Percentiles rank a stretch among this genome's conserved stretches.
Conservation (phyloP, 2,888 invertebrate species). For the Pollenia amentaria region DNA sequence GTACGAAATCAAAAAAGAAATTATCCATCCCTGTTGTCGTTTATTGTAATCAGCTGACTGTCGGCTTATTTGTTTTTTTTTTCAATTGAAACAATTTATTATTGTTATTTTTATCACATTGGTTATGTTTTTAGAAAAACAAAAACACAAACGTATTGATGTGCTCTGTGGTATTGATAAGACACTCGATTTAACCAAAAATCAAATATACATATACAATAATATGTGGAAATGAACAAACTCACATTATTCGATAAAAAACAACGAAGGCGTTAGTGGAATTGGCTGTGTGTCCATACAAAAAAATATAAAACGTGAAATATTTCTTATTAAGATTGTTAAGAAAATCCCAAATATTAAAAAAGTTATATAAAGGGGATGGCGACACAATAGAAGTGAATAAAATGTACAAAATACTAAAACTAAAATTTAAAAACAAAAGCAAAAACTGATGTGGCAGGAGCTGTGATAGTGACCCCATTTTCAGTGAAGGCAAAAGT, state of each 20-base stretch:
- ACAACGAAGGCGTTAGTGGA: conserved; percentile 16
- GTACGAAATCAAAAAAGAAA: neutral
- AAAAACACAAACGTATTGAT: conserved; percentile 50
- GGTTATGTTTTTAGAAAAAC: conserved; percentile 42
- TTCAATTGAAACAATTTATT: conserved; percentile 36
- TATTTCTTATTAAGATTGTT: conserved; percentile 8
- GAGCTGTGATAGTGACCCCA: conserved; percentile 29
- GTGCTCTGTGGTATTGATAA: conserved; percentile 43
- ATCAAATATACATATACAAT: conserved; percentile 34
- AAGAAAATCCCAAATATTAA: conserved; percentile 7
- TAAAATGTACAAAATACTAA: conserved; percentile 17
- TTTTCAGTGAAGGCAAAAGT: conserved; percentile 17
- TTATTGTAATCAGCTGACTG: conserved; percentile 58
- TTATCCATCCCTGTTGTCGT: neutral
- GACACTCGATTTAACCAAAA: conserved; percentile 25
- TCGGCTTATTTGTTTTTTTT: conserved; percentile 65
- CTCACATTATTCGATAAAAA: conserved; percentile 34
- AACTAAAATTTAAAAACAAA: conserved; percentile 26
- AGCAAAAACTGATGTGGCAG: conserved; percentile 18
- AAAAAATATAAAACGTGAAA: conserved; percentile 2
- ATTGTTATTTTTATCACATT: conserved; percentile 48
- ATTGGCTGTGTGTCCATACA: neutral
- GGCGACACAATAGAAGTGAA: conserved; percentile 18
- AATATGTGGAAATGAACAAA: conserved; percentile 47
- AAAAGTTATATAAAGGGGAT: conserved; percentile 62